A percentile compares a stretch with the other conserved stretches of the same genome.
Conservation (phyloP, 1,140 invertebrate species). For the Drosophila pectinifera region DNA sequence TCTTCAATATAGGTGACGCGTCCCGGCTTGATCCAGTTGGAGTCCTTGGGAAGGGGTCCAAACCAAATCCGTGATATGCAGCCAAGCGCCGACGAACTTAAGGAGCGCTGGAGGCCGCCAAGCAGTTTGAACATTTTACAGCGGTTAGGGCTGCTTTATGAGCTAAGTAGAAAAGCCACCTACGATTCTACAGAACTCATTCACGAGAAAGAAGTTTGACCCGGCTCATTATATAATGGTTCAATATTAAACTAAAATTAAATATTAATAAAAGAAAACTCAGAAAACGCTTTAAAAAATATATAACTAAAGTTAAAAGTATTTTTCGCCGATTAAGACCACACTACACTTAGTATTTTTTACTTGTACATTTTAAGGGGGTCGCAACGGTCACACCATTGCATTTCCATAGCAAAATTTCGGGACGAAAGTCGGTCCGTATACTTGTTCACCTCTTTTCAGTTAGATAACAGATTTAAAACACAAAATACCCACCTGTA, state of each 20-base stretch:
- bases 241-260: no score
- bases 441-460: constrained; percentile 9
- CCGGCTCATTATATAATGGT: no score
- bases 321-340: neutral
- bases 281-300: neutral
- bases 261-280: no score
- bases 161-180: neutral
- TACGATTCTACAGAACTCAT: no score
- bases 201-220: no score
- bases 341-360: neutral
- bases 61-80: constrained; percentile 86
- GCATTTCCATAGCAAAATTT: constrained; percentile 41
- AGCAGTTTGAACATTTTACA: constrained; percentile 4
- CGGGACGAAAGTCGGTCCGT: constrained; percentile 64
- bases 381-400: constrained; percentile 8
- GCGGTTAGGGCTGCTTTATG: no score
- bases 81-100: neutral
- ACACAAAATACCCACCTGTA: constrained; percentile 3
- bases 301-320: neutral
- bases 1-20: constrained; percentile 89
- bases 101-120: neutral
- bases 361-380: neutral
- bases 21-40: constrained; percentile 89
- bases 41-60: constrained; percentile 87
- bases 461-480: constrained; percentile 45